Conservation (phyloP, 2,888 invertebrate species). For the Falcaria lacertinaria region DNA sequence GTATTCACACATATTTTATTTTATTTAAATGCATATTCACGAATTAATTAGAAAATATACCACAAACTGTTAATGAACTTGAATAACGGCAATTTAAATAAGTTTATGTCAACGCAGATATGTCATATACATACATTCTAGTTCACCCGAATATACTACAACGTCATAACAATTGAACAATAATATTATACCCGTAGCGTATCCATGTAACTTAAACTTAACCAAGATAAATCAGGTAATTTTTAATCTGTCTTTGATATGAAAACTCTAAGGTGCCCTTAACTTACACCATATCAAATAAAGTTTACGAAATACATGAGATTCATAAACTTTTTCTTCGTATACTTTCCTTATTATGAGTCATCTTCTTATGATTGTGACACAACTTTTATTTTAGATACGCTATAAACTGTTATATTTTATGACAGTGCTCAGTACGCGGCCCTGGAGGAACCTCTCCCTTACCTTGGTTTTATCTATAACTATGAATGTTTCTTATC, state of each 20-base stretch:
- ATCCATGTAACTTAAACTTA: no score
- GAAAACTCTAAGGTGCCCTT: background rate
- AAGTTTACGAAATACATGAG: constrained; percentile 7
- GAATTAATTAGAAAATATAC: background rate
- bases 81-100: background rate
- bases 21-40: background rate
- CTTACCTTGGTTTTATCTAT: background rate
- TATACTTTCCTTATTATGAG: constrained; percentile 22
- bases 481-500: background rate
- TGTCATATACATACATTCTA: no score
- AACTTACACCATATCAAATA: background rate
- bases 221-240: no score
- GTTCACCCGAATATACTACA: no score
- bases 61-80: constrained; percentile 1
- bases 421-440: constrained; percentile 7
- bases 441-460: constrained; percentile 1
- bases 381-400: constrained; percentile 24
- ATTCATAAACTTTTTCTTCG: no score
- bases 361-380: constrained; percentile 22
- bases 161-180: no score
- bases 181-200: no score
- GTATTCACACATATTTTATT: background rate
- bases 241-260: background rate
- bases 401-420: constrained; percentile 15
- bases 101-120: background rate